These are phyloP conservation scores for Metalampra italica DNA, from an alignment of 2,888 invertebrate genomes.

Conservation along the genomic window DNA sequence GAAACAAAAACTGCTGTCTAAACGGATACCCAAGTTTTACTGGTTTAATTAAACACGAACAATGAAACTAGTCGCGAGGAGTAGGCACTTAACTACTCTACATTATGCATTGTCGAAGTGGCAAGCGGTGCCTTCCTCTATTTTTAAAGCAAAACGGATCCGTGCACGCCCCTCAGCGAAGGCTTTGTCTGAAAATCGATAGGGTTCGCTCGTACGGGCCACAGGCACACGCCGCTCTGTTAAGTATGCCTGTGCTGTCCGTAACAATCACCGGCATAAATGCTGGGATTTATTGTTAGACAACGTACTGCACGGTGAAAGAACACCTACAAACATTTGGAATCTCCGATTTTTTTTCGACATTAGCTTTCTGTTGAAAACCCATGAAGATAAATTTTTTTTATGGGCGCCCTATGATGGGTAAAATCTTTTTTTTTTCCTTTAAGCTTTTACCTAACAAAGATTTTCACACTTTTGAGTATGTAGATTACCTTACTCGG, in stretches of 20 bases:
- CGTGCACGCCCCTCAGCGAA: conserved; percentile 3
- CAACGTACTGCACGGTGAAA: background rate
- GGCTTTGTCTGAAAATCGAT: conserved; percentile 39
- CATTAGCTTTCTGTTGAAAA: background rate
- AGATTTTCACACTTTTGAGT: too few species aligned
- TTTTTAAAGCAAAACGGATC: conserved; percentile 27
- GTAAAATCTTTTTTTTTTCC: too few species aligned
- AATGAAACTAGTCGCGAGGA: background rate
- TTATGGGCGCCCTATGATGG: too few species aligned
- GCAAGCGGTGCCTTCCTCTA: conserved; percentile 25
- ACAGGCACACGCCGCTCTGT: too few species aligned
- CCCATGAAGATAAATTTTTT: background rate
- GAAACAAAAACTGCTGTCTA: too few species aligned
- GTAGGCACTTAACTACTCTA: conserved; percentile 8
- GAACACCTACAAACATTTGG: too few species aligned
- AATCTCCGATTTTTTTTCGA: background rate
- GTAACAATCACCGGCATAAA: conserved; percentile 11
- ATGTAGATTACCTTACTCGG: too few species aligned
- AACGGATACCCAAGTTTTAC: too few species aligned
- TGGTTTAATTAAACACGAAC: background rate
- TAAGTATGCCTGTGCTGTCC: background rate
- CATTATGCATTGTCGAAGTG: conserved; percentile 20
- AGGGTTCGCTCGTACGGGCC: conserved; percentile 27
- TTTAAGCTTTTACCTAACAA: too few species aligned
- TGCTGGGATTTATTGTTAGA: conserved; percentile 20